phyloP scores from a whole-genome alignment of 1,140 invertebrate genomes.

The Holotrichia oblita region DNA sequence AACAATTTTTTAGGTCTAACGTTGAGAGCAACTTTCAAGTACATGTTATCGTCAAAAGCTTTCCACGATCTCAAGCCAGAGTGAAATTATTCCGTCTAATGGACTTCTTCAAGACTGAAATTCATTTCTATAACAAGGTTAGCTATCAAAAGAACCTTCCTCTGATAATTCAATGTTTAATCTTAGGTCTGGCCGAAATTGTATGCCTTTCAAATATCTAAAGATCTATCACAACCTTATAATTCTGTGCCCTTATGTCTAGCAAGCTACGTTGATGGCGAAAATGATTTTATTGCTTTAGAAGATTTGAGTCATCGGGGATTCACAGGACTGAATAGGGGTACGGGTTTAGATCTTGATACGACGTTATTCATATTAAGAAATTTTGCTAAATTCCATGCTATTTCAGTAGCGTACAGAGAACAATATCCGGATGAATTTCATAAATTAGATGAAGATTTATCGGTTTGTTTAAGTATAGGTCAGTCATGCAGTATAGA shows the following conservation, averaged over 20 bases:
- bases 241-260: slow-evolving; percentile 65
- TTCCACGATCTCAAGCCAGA: slow-evolving; percentile 69
- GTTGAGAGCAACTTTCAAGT: background rate
- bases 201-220: slow-evolving; percentile 64
- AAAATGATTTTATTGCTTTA: slow-evolving; percentile 72
- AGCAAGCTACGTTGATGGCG: slow-evolving; percentile 66
- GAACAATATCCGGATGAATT: slow-evolving; percentile 70
- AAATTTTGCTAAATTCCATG: slow-evolving; percentile 74
- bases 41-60: slow-evolving; percentile 68
- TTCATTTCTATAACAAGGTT: slow-evolving; percentile 71
- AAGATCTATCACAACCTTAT: slow-evolving; percentile 63
- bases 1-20: no score
- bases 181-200: slow-evolving; percentile 63
- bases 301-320: slow-evolving; percentile 69
- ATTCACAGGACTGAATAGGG: slow-evolving; percentile 64
- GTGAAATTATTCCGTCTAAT: slow-evolving; percentile 70
- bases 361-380: slow-evolving; percentile 66
- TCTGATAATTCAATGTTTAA: background rate
- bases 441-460: slow-evolving; percentile 57
- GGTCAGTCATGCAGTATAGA: background rate
- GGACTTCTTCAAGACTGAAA: slow-evolving; percentile 77
- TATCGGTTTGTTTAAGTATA: slow-evolving; percentile 54
- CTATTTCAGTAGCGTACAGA: slow-evolving; percentile 73
- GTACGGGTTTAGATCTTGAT: slow-evolving; percentile 64
- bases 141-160: background rate